These are phyloP conservation scores for Neotoma lepida DNA, from an alignment of 2,113 vertebrate species.

Conservation along the genomic window DNA sequence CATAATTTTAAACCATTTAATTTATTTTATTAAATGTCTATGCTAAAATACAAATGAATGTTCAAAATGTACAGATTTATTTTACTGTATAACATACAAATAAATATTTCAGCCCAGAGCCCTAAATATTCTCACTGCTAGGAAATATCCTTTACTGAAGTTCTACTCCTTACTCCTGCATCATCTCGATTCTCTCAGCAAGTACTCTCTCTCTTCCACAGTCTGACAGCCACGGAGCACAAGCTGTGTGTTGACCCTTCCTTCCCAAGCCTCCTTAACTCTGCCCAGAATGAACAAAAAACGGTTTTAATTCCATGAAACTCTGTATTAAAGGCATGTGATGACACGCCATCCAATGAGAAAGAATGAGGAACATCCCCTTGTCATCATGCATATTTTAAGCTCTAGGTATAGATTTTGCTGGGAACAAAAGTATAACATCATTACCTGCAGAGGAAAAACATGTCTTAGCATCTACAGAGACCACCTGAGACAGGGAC, in stretches of 20 bases:
- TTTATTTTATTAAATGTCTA: slow-evolving; percentile 41
- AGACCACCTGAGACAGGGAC: slow-evolving; percentile 9
- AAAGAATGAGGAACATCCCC: slow-evolving; percentile 7
- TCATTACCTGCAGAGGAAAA: slow-evolving; percentile 31
- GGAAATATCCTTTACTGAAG: slow-evolving; percentile 6
- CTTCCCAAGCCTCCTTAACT: neutral
- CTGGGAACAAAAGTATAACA: neutral
- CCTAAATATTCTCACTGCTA: neutral
- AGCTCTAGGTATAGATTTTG: neutral
- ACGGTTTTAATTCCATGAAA: slow-evolving; percentile 32
- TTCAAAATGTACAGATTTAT: slow-evolving; percentile 1
- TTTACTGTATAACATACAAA: slow-evolving; percentile 25
- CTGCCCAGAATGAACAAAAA: neutral
- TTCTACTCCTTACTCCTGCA: neutral
- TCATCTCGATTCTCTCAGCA: neutral
- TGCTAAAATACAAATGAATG: slow-evolving; percentile 15
- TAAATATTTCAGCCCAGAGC: slow-evolving; percentile 51
- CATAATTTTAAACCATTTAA: neutral
- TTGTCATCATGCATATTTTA: neutral
- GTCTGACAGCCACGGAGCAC: neutral
- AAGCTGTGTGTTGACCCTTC: neutral
- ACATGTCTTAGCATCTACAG: neutral
- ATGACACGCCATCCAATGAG: neutral
- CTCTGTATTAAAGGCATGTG: slow-evolving; percentile 37
- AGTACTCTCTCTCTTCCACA: neutral